Evolutionary conservation across 2,888 invertebrate species (phyloP), one percentile per base, ranked within the genome.

Genomic region (Polydrusus cervinus): DNA sequence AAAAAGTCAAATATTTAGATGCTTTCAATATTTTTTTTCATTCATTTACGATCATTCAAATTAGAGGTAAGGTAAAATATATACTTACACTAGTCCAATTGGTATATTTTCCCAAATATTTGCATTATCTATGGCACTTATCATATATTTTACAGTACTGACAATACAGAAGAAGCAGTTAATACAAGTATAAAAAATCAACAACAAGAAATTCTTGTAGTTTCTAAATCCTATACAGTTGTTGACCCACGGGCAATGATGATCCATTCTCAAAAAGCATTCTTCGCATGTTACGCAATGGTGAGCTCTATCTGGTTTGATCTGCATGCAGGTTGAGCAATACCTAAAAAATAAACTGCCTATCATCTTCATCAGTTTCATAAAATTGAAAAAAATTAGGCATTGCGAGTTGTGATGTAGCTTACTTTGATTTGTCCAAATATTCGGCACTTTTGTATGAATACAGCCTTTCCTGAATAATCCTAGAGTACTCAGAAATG

Each of bases 231-330:
- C 83, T 14, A 85, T 77, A 66, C 85, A 85, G 65, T 83, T 85
- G 49, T 80, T 79, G 13, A 84, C 66, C 84, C 84, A 85, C 8
- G 83, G 83, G 66, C 85, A 85, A 65, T 85, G 85, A 74, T 85
- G 85, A 67, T 85, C 85, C 85, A 85, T 85, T 78, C 82, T 84
- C 20, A 85, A 73, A 11, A 83, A 81, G 66, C 85, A 85, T 7
- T 55, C 80, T 14, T 79, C 66, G 72, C 85, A 85, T 16, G 77
- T 78, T 0, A 81, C 79, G 77, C 85, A 85, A 65, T 85, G 85
- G 43, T 84, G 85, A 0, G 84, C 80, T 65, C 85, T 78, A 62
- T 85, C 85, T 0, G 85, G 85, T 76, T 85, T 85, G 30, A 84
- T 81, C 9, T 79, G 78, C 66, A 77, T 80, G 67, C 84, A 84